Evolutionary conservation across 2,113 vertebrate genomes (phyloP), one percentile per base, ranked within the genome.

Genomic region (Vireo altiloquus): DNA sequence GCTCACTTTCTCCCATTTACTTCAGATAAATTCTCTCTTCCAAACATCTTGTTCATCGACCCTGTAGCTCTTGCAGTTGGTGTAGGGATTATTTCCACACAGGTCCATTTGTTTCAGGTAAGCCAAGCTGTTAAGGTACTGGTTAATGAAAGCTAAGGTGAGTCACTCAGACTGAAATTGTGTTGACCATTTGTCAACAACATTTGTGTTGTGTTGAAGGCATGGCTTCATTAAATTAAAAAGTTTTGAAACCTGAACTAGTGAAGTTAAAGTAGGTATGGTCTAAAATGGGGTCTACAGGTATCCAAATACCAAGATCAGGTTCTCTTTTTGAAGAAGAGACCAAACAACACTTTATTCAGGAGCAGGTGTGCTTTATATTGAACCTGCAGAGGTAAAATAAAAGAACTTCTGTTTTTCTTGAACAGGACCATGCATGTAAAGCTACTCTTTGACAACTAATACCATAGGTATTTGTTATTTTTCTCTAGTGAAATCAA

Each of bases 401-500:
- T 37, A 13, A 76, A 88, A 68, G 30, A 65, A 80, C 9, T 21
- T 82, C 42, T 53, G 50, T 47, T 87, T 79, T 83, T 64, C 15
- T 70, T 69, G 31, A 59, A 33, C n/a, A 83, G 54, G 53, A 80
- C 40, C 7, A 20, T 16, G 13, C 33, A 74, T 0, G 21, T 70
- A 57, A 57, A 87, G 20, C 35, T 70, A 68, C 28, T 70, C 14
- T 74, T 87, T 47, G 39, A 80, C 47, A 64, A n/a, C 11, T 64
- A 82, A 66, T 39, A 72, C 4, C 10, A 33, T 27, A 61, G 10
- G 16, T 69, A 69, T 90, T 80, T 90, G 6, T 13, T 77, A 23
- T 80, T 85, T 94, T 91, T 76, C 13, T 77, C 46, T 31, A 37
- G 46, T 63, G 61, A 90, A 96, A 83, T 95, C 15, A 85, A 92